These are phyloP conservation scores for Smittia sp. DNA, from an alignment of 2,888 invertebrate species.

Conservation along the genomic window DNA sequence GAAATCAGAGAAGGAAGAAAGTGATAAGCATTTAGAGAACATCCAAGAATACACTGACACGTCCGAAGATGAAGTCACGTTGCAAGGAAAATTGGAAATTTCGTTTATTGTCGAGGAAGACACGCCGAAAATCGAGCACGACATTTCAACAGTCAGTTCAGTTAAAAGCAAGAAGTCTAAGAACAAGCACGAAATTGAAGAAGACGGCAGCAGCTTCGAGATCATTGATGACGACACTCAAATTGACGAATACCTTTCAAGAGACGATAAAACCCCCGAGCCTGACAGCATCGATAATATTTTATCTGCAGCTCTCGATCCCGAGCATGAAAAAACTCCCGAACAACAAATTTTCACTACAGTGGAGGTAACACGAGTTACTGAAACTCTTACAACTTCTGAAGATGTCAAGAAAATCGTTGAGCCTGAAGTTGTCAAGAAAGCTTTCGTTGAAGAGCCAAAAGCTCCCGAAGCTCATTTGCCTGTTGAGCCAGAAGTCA, in stretches of 20 bases:
- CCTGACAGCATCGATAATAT: not conserved
- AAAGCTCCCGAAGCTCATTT: constrained; percentile 10
- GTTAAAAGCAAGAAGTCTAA: not conserved
- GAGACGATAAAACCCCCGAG: not conserved
- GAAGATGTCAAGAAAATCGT: not conserved
- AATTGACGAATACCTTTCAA: not conserved
- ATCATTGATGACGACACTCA: not conserved
- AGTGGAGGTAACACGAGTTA: not conserved
- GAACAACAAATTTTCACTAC: not conserved
- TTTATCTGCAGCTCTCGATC: not conserved
- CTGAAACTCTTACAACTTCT: not conserved
- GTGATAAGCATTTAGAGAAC: constrained; percentile 33
- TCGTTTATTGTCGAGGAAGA: constrained; percentile 36
- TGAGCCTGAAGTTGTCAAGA: not conserved
- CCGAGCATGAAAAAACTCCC: not conserved
- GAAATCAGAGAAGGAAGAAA: constrained; percentile 14
- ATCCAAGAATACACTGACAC: constrained; percentile 40
- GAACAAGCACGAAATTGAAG: not conserved
- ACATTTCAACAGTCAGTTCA: constrained; percentile 21
- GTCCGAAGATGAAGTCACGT: constrained; percentile 29
- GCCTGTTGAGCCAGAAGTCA: constrained; percentile 37
- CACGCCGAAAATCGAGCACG: constrained; percentile 29
- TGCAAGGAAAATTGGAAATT: constrained; percentile 34
- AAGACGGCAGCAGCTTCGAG: constrained; percentile 6
- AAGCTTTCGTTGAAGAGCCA: not conserved